Conservation (phyloP, 2,797 vertebrate genomes). For the Coracias cyanogaster region DNA sequence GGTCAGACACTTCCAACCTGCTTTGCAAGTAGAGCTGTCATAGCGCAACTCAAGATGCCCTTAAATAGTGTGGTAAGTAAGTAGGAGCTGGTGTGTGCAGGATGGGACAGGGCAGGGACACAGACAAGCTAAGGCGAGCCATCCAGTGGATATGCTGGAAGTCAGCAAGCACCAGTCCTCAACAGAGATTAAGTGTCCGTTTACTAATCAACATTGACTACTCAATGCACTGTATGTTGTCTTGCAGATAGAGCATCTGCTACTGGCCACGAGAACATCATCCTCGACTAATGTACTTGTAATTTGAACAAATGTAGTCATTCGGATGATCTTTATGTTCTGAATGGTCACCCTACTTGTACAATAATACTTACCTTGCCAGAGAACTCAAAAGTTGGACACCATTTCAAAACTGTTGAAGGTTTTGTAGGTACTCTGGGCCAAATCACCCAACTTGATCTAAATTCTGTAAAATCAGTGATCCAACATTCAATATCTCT, state of each 20-base stretch:
- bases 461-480: not conserved
- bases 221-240: rapidly evolving
- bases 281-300: not conserved
- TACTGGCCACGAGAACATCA: not conserved
- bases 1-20: not conserved
- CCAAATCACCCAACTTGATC: not conserved
- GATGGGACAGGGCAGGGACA: not conserved
- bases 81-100: not conserved
- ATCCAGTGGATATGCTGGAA: not conserved
- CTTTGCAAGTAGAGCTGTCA: not conserved
- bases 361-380: not conserved
- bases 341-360: not conserved
- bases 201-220: rapidly evolving
- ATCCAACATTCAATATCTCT: not conserved
- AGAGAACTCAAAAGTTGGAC: not conserved
- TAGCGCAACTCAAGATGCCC: not conserved
- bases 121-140: not conserved
- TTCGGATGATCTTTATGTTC: not conserved
- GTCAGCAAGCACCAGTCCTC: not conserved
- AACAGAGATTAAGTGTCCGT: not conserved
- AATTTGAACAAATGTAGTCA: not conserved
- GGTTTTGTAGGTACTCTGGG: not conserved
- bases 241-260: not conserved
- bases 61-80: not conserved
- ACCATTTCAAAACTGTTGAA: not conserved